Evolutionary conservation across 2,888 invertebrate genomes (phyloP).

Genomic region (Alsophila aescularia): DNA sequence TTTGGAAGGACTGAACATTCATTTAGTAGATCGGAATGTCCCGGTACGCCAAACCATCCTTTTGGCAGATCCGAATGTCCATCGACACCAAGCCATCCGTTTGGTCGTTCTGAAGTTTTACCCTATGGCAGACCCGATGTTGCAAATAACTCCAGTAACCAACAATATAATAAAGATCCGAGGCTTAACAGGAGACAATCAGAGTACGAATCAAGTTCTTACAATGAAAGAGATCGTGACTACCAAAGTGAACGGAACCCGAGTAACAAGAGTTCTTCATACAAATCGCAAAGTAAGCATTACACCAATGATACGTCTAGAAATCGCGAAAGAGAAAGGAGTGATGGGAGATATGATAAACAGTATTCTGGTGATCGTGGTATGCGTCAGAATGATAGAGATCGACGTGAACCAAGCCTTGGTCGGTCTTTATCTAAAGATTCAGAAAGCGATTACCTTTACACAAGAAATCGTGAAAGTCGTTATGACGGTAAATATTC

Average conservation of each 20-base stretch:
- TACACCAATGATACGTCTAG: constrained; percentile 43
- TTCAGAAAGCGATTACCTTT: constrained; percentile 35
- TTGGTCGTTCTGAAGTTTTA: constrained; percentile 44
- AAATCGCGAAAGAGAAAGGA: constrained; percentile 36
- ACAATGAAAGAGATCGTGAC: constrained; percentile 53
- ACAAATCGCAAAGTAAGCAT: constrained; percentile 44
- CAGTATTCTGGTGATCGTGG: constrained; percentile 33
- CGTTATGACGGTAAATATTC: constrained; percentile 44
- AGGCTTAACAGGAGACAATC: constrained; percentile 58
- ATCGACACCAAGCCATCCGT: constrained; percentile 52
- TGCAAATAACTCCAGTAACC: constrained; percentile 26
- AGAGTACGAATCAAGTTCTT: constrained; percentile 53
- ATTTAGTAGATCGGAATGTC: constrained; percentile 55
- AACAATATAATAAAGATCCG: constrained; percentile 57
- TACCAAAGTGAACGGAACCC: constrained; percentile 52
- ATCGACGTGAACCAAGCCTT: constrained; percentile 24
- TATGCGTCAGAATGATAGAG: constrained; percentile 30
- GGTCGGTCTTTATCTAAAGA: constrained; percentile 32
- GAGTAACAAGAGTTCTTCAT: constrained; percentile 36
- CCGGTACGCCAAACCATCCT: constrained; percentile 50
- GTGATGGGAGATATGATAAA: constrained; percentile 26
- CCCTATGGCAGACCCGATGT: constrained; percentile 47
- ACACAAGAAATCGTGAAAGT: constrained; percentile 42
- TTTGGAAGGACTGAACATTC: constrained; percentile 52
- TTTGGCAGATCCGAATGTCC: constrained; percentile 59